Percentiles rank a stretch among this genome's conserved stretches.
Evolutionary conservation across 2,113 vertebrate species (phyloP).

Genomic region (Istiophorus platypterus): DNA sequence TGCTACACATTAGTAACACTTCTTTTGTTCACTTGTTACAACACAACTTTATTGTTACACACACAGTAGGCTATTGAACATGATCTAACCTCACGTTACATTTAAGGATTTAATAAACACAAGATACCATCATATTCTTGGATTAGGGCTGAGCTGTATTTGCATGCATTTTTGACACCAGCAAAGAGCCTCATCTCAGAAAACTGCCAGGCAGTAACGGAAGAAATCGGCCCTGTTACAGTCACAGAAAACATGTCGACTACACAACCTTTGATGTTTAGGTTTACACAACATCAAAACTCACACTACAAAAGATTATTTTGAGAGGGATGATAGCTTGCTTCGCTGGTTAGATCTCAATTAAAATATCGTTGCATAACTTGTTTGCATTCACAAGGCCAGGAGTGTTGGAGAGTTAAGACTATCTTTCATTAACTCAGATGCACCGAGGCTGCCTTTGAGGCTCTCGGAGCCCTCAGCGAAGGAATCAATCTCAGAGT

Average conservation of each 20-base stretch:
- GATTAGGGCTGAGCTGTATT: slow-evolving; percentile 78
- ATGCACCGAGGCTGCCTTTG: slow-evolving; percentile 88
- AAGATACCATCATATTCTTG: slow-evolving; percentile 51
- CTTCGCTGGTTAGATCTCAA: slow-evolving; percentile 64
- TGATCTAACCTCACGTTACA: slow-evolving; percentile 85
- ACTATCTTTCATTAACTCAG: slow-evolving; percentile 91
- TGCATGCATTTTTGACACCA: slow-evolving; percentile 93
- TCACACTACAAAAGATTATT: slow-evolving; percentile 68
- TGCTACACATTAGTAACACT: slow-evolving; percentile 70
- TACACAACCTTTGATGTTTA: slow-evolving; percentile 63
- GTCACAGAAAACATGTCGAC: slow-evolving; percentile 70
- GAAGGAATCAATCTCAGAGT: slow-evolving; percentile 90
- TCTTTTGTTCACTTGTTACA: slow-evolving; percentile 68
- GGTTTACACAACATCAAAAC: slow-evolving; percentile 69
- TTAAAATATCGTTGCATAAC: slow-evolving; percentile 66
- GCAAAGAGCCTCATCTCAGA: slow-evolving; percentile 82
- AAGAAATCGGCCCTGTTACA: slow-evolving; percentile 84
- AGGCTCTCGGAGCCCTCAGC: slow-evolving; percentile 87
- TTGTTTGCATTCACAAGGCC: slow-evolving; percentile 78
- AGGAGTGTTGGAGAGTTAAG: slow-evolving; percentile 94
- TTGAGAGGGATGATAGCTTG: slow-evolving; percentile 66
- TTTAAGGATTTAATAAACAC: slow-evolving; percentile 78
- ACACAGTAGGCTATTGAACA: slow-evolving; percentile 51
- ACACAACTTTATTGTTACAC: slow-evolving; percentile 65
- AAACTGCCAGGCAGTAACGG: slow-evolving; percentile 85